Base-by-base conservation (phyloP, 2,797 vertebrate genomes). In the Pempheris klunzingeri region DNA sequence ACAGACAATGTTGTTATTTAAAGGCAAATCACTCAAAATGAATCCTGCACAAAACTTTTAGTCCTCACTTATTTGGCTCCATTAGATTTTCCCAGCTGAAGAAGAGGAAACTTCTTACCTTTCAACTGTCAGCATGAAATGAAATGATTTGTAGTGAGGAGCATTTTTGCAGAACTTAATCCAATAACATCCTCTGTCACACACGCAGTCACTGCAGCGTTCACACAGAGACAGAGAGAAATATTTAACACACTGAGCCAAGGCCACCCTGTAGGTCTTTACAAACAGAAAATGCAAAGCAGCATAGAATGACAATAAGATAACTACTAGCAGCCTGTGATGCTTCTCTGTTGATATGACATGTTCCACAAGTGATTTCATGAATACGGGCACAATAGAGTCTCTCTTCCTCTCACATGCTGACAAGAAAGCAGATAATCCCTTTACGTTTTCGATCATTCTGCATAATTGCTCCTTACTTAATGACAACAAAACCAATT, bases 231-330 rank as follows among this genome's bases (percentile, higher is more conserved):
- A 53, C 53, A 74, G n/a, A 32, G 30, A 32, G 4, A 32, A 71
- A 55, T 63, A 43, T 82, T 52, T 34, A 30, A 67, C 6, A 38
- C 38, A 4, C 54, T 32, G 32, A 60, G 73, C 77, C 70, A 80
- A 77, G 66, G 78, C 55, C 53, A 71, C 65, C 64, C 59, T 72
- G 74, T 24, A 61, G 50, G 36, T 60, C n/a, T 81, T 68, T 65
- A 4, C 30, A 47, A 69, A 41, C 30, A 78, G 32, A 50, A 49
- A 44, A 41, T 72, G 38, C 67, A 47, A 24, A 73, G 68, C 63
- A 68, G 34, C 30, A 41, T 17, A 64, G 30, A 75, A 47, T 34
- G 26, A 67, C 66, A 71, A 78, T 64, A 28, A 55, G 62, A 73
- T 71, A 59, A 71, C 46, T 36, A 32, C 17, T 32, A 14, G 39